Evolutionary conservation across 1,140 invertebrate genomes (phyloP).

Genomic region (Diprion similis): DNA sequence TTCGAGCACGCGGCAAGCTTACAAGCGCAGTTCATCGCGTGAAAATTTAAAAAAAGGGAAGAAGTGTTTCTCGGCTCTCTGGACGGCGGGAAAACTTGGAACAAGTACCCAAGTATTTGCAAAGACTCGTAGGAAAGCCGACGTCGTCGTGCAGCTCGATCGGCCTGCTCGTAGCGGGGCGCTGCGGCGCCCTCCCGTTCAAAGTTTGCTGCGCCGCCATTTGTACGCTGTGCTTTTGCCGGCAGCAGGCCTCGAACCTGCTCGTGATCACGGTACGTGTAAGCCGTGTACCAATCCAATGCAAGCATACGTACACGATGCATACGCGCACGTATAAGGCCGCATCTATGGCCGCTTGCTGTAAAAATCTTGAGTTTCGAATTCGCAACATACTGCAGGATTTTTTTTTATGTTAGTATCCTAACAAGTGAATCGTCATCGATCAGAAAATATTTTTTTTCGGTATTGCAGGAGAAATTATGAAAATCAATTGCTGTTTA

Average conservation of each 20-base stretch:
- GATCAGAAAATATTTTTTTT: no score
- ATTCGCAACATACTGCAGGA: neutral
- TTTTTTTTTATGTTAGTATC: neutral
- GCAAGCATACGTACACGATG: neutral
- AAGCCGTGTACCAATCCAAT: neutral
- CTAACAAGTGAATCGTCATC: neutral
- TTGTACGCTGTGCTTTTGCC: slow-evolving; percentile 42
- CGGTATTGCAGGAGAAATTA: no score
- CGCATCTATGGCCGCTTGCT: slow-evolving; percentile 6
- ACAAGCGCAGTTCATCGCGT: no score
- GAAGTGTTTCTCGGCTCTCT: neutral
- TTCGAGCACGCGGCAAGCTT: no score
- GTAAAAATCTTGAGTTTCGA: neutral
- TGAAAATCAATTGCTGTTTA: no score
- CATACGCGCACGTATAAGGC: neutral
- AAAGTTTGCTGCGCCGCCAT: slow-evolving; percentile 34
- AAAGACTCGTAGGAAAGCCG: slow-evolving; percentile 12
- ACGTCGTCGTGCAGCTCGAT: slow-evolving; percentile 17
- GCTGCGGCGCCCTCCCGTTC: slow-evolving; percentile 22
- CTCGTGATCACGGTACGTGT: slow-evolving; percentile 31
- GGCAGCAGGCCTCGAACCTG: slow-evolving; percentile 34
- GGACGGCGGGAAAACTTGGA: neutral
- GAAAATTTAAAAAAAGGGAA: neutral
- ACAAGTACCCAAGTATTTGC: neutral
- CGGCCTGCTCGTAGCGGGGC: neutral